Percentiles rank a stretch among this genome's conserved stretches.
phyloP scores from a whole-genome alignment of 2,797 vertebrate species.

The Syngnathus rostellatus region DNA sequence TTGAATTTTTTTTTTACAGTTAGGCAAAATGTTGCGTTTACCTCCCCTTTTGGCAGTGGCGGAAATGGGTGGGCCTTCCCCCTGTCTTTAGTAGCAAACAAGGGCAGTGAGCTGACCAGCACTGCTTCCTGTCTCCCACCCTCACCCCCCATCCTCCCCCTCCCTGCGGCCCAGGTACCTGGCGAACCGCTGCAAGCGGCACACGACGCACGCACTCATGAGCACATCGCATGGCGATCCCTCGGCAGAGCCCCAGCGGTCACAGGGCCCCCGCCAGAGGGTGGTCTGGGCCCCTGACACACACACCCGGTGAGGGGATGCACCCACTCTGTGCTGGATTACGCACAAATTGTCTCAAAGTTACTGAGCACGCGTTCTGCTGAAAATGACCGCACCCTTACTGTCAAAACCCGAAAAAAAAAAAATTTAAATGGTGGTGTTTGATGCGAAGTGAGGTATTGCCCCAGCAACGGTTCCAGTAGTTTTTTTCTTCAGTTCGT shows the following conservation, averaged over 20 bases:
- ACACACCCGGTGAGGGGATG: conserved; percentile 92
- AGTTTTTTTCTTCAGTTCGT: not conserved
- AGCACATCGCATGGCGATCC: conserved; percentile 89
- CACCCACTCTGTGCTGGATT: conserved; percentile 47
- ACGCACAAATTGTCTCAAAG: conserved; percentile 30
- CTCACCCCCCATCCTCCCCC: conserved; percentile 55
- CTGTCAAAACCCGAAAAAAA: not conserved
- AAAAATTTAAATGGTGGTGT: not conserved
- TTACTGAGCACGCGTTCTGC: not conserved
- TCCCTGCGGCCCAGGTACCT: conserved; percentile 93
- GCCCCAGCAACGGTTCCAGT: not conserved
- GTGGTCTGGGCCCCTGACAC: conserved; percentile 83
- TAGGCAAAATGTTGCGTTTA: conserved; percentile 57
- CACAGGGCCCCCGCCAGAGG: conserved; percentile 88
- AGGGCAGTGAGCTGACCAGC: conserved; percentile 74
- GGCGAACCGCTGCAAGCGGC: conserved; percentile 99
- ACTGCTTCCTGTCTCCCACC: conserved; percentile 75
- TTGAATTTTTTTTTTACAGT: conserved; percentile 43
- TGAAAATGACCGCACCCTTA: not conserved
- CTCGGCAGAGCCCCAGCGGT: conserved; percentile 86
- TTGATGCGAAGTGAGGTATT: too few relatives aligned
- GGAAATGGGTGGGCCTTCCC: conserved; percentile 48
- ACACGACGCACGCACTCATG: conserved; percentile 89
- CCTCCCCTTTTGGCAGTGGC: conserved; percentile 59
- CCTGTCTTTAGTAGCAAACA: conserved; percentile 51